A percentile compares a stretch with the other conserved stretches of the same genome.
These are phyloP conservation scores for Henicopernis longicauda DNA, from an alignment of 2,113 vertebrate species.

Conservation along the genomic window DNA sequence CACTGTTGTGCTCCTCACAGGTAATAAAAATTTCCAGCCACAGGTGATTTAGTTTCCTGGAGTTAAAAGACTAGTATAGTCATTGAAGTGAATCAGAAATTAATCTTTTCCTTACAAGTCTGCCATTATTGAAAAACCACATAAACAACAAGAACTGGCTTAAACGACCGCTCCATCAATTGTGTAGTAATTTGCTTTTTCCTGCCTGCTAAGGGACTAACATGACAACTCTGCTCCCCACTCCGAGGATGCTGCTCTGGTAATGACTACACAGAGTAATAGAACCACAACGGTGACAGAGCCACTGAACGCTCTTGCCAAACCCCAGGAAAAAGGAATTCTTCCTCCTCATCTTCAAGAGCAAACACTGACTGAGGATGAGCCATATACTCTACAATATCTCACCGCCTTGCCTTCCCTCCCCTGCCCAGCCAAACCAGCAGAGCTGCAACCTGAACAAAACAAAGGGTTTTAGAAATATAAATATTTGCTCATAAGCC, in stretches of 20 bases:
- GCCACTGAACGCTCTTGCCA: accelerated
- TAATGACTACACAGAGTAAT: accelerated
- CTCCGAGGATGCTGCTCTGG: background rate
- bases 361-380: background rate
- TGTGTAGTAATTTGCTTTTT: background rate
- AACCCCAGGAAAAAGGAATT: accelerated
- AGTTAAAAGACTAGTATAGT: accelerated
- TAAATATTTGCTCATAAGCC: background rate
- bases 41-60: too few relatives aligned
- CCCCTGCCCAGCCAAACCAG: background rate
- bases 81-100: background rate
- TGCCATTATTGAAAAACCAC: background rate
- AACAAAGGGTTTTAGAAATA: background rate
- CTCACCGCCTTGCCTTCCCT: background rate
- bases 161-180: accelerated
- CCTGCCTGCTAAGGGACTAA: too few relatives aligned
- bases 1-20: background rate
- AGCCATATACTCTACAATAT: accelerated
- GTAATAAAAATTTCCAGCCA: accelerated
- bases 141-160: background rate
- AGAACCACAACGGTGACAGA: accelerated
- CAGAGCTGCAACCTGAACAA: background rate
- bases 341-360: too few relatives aligned
- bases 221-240: too few relatives aligned
- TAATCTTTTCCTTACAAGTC: background rate